Evolutionary conservation across 2,888 invertebrate species (phyloP).

Genomic region (Cerastoderma edule): DNA sequence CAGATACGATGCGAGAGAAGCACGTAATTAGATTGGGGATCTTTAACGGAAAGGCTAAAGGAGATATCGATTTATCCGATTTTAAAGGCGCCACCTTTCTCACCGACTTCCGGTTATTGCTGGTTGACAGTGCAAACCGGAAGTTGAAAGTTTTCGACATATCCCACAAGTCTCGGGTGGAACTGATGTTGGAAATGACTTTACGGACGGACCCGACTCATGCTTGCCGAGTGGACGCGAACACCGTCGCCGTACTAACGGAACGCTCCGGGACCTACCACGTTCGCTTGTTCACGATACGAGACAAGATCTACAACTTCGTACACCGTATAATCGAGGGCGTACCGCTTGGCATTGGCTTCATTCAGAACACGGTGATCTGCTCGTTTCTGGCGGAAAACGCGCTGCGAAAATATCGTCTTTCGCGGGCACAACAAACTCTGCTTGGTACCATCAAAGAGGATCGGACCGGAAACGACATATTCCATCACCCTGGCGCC

Average conservation of each 20-base stretch:
- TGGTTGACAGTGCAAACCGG: conserved; percentile 53
- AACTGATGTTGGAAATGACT: conserved; percentile 46
- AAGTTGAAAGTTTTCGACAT: conserved; percentile 58
- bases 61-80: conserved; percentile 47
- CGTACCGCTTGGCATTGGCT: conserved; percentile 45
- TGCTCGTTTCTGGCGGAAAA: conserved; percentile 45
- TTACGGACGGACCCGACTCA: conserved; percentile 48
- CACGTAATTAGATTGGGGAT: conserved; percentile 41
- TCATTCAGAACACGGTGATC: conserved; percentile 47
- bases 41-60: conserved; percentile 49
- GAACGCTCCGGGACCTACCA: conserved; percentile 49
- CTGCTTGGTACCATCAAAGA: conserved; percentile 38
- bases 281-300: conserved; percentile 52
- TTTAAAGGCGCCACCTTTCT: conserved; percentile 48
- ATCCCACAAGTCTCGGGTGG: conserved; percentile 55
- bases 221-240: conserved; percentile 48
- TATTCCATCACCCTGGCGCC: conserved; percentile 51
- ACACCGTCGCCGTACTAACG: conserved; percentile 50
- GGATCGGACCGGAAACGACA: conserved; percentile 50
- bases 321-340: conserved; percentile 48
- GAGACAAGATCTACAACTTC: conserved; percentile 53
- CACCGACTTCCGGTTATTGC: conserved; percentile 41
- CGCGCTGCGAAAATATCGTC: conserved; percentile 41
- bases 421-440: conserved; percentile 48
- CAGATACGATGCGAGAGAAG: conserved; percentile 35